phyloP scores from a whole-genome alignment of 2,888 invertebrate species.

The Parapristionchus giblindavisi region DNA sequence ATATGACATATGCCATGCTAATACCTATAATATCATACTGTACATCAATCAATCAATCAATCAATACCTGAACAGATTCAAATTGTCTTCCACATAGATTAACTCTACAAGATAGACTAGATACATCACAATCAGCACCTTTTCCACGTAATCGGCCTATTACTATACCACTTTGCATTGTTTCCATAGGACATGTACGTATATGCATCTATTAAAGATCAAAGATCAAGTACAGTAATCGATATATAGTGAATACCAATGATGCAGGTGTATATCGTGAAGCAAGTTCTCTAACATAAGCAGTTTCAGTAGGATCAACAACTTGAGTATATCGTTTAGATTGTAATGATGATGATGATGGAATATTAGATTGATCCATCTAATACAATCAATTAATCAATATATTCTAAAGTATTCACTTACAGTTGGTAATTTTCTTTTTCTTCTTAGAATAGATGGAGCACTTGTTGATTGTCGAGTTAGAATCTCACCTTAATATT shows the following conservation, averaged over 20 bases:
- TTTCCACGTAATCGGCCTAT: slow-evolving; percentile 6
- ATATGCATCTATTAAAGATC: slow-evolving; percentile 16
- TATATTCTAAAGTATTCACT: neutral
- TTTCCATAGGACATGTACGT: slow-evolving; percentile 17
- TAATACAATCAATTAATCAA: too few relatives aligned
- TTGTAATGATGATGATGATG: neutral
- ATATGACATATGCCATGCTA: slow-evolving; percentile 53
- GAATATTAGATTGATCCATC: too few relatives aligned
- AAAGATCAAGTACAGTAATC: neutral
- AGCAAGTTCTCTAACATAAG: slow-evolving; percentile 20
- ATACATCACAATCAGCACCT: slow-evolving; percentile 15
- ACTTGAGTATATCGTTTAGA: neutral
- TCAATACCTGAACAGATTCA: slow-evolving; percentile 24
- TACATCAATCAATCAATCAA: neutral
- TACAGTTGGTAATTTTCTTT: slow-evolving; percentile 10
- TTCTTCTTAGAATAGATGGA: slow-evolving; percentile 33
- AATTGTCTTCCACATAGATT: slow-evolving; percentile 28
- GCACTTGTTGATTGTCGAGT: slow-evolving; percentile 1
- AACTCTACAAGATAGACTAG: slow-evolving; percentile 16
- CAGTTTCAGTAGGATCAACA: neutral
- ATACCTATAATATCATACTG: slow-evolving; percentile 43
- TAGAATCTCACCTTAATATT: slow-evolving; percentile 18
- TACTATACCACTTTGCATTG: slow-evolving; percentile 6
- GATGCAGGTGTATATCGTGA: slow-evolving; percentile 9
- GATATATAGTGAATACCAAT: neutral